A percentile compares a stretch with the other conserved stretches of the same genome.
These are phyloP conservation scores for Heterodera filipjevi DNA, from an alignment of 2,888 invertebrate genomes.

Conservation along the genomic window DNA sequence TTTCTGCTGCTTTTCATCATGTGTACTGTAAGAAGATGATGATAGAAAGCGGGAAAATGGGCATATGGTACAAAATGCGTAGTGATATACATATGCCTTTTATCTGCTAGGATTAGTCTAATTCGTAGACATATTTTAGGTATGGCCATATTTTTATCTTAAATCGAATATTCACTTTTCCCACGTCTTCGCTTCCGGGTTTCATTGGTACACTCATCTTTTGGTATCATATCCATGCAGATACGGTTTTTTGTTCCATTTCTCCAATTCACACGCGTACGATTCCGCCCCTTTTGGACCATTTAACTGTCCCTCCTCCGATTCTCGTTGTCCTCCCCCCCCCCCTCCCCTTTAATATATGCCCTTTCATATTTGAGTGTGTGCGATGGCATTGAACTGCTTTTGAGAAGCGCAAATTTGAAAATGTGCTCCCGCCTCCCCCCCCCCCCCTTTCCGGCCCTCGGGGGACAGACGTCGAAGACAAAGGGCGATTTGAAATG, in stretches of 20 bases:
- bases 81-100: too few species aligned
- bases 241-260: neutral
- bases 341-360: neutral
- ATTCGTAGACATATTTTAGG: too few species aligned
- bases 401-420: slow-evolving; percentile 8
- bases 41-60: neutral
- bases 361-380: neutral
- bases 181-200: too few species aligned
- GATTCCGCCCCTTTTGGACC: neutral
- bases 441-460: slow-evolving; percentile 3
- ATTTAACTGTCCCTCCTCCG: neutral
- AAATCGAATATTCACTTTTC: too few species aligned
- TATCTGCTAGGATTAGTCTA: too few species aligned
- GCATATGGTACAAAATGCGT: too few species aligned
- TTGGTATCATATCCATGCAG: neutral
- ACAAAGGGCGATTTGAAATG: slow-evolving; percentile 22
- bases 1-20: neutral
- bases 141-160: too few species aligned
- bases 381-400: neutral
- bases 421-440: neutral
- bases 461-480: slow-evolving; percentile 2
- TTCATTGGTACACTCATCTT: neutral
- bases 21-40: too few species aligned
- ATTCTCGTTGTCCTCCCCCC: neutral
- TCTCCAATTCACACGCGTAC: too few species aligned